phyloP scores from a whole-genome alignment of 2,113 vertebrate species.

The Balaeniceps rex region DNA sequence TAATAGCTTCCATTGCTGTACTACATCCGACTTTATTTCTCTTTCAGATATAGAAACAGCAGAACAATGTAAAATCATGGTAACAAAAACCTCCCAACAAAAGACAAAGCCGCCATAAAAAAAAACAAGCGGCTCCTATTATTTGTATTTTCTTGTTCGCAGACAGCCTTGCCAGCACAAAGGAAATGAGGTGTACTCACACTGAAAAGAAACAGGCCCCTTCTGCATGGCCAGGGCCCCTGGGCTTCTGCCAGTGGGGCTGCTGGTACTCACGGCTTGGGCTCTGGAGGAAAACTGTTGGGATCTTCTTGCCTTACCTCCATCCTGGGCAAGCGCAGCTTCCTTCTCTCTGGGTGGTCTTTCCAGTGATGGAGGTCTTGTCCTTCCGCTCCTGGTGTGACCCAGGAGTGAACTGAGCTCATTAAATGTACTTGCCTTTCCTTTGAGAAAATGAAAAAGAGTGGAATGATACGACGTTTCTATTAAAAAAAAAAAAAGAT shows the following conservation, averaged over 20 bases:
- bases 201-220: conserved; percentile 4
- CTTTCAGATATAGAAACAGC: neutral
- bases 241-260: neutral
- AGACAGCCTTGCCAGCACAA: neutral
- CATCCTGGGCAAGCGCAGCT: neutral
- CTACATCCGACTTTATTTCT: neutral
- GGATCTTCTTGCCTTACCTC: conserved; percentile 5
- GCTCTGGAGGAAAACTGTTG: neutral
- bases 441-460: neutral
- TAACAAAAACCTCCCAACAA: neutral
- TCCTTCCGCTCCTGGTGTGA: conserved; percentile 12
- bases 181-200: neutral
- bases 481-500: neutral
- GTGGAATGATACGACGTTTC: neutral
- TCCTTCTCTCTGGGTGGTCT: conserved; percentile 47
- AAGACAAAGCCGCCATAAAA: neutral
- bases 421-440: neutral
- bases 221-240: neutral
- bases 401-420: conserved; percentile 29
- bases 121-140: neutral
- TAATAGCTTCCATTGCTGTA: neutral
- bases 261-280: neutral
- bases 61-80: neutral
- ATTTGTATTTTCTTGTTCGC: neutral
- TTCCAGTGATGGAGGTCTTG: neutral